phyloP scores from a whole-genome alignment of 2,113 vertebrate genomes.

The Caracal caracal region DNA sequence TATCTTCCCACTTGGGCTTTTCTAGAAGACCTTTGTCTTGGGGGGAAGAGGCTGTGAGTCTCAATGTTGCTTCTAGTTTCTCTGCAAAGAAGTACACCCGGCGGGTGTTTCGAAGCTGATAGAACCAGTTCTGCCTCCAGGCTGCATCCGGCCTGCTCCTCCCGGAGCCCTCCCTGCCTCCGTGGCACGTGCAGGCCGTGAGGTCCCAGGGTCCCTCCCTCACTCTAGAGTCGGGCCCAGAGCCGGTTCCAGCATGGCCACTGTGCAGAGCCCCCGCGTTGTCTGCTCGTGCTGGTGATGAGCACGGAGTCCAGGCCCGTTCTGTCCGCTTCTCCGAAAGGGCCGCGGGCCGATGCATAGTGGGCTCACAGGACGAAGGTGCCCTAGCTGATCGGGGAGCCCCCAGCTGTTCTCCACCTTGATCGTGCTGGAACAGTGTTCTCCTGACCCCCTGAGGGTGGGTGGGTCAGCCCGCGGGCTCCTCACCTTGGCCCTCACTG shows the following conservation, averaged over 20 bases:
- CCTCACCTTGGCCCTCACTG: neutral
- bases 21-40: neutral
- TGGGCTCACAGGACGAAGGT: too few species aligned
- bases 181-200: rapidly evolving
- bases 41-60: neutral
- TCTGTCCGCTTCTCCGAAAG: rapidly evolving
- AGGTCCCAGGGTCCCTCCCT: neutral
- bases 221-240: rapidly evolving
- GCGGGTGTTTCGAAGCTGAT: neutral
- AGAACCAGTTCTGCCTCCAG: neutral
- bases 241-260: neutral
- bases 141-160: neutral
- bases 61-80: neutral
- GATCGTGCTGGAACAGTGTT: rapidly evolving
- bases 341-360: rapidly evolving
- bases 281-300: rapidly evolving
- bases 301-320: neutral
- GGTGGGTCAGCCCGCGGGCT: neutral
- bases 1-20: neutral
- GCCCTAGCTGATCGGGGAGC: rapidly evolving
- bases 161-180: neutral
- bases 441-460: neutral
- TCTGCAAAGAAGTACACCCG: neutral
- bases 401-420: rapidly evolving
- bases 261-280: rapidly evolving